These are phyloP conservation scores for Apeltes quadracus DNA, from an alignment of 2,113 vertebrate genomes.

Conservation along the genomic window DNA sequence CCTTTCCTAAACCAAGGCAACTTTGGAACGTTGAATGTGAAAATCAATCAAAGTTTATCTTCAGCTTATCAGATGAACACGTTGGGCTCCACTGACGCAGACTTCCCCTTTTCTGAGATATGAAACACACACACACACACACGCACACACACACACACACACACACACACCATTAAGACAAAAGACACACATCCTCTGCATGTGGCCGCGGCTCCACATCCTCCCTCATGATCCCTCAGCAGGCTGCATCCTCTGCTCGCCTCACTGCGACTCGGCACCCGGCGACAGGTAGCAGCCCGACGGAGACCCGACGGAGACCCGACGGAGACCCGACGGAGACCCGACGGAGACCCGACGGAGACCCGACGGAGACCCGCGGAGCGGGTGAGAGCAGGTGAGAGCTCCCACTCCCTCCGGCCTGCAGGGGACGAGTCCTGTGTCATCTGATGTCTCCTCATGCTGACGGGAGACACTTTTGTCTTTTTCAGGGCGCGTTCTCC, in stretches of 20 bases:
- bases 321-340: too few relatives aligned
- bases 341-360: too few relatives aligned
- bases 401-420: too few relatives aligned
- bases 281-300: conserved; percentile 68
- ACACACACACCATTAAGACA: conserved; percentile 28
- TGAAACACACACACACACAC: neutral
- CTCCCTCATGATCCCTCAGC: conserved; percentile 55
- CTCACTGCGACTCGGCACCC: conserved; percentile 51
- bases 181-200: conserved; percentile 69
- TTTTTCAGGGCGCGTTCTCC: neutral
- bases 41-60: neutral
- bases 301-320: too few relatives aligned
- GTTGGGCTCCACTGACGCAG: too few relatives aligned
- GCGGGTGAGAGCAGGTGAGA: too few relatives aligned
- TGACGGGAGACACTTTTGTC: neutral
- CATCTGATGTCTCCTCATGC: neutral
- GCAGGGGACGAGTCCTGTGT: too few relatives aligned
- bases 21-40: neutral
- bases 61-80: too few relatives aligned
- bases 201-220: conserved; percentile 71
- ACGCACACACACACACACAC: conserved; percentile 5
- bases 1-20: neutral
- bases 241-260: conserved; percentile 60
- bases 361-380: too few relatives aligned
- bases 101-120: too few relatives aligned